These are phyloP conservation scores for Orius laevigatus DNA, from an alignment of 1,140 invertebrate species.

Conservation along the genomic window DNA sequence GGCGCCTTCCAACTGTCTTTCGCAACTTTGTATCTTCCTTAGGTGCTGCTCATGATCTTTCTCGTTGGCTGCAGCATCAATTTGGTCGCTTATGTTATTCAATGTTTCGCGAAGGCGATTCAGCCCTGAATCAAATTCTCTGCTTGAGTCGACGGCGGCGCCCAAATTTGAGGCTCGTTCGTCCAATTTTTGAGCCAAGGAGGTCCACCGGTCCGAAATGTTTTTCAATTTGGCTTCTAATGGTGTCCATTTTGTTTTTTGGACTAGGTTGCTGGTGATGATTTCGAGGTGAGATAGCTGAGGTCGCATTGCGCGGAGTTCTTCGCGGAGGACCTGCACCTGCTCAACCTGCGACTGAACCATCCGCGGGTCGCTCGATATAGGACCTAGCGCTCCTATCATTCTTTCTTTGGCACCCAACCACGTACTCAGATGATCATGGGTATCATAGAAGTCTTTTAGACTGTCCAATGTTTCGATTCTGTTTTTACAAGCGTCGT, in stretches of 20 bases:
- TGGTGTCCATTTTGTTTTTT: constrained; percentile 5
- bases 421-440: constrained; percentile 74
- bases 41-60: constrained; percentile 77
- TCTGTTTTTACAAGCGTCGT: constrained; percentile 64
- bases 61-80: constrained; percentile 65
- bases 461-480: constrained; percentile 76
- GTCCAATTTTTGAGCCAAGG: constrained; percentile 60
- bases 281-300: constrained; percentile 63
- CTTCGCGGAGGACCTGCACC: constrained; percentile 80
- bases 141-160: constrained; percentile 71
- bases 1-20: constrained; percentile 73
- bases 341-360: constrained; percentile 38
- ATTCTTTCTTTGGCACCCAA: constrained; percentile 85
- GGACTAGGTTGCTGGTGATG: constrained; percentile 25
- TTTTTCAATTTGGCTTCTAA: constrained; percentile 46
- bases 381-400: constrained; percentile 83
- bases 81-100: constrained; percentile 67
- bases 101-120: constrained; percentile 62
- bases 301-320: constrained; percentile 79
- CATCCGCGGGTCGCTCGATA: constrained; percentile 85
- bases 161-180: constrained; percentile 63
- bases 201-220: constrained; percentile 60
- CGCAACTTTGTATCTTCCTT: constrained; percentile 37
- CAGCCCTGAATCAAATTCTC: constrained; percentile 76
- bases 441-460: constrained; percentile 80